These are phyloP conservation scores for Eupelmus urozonus DNA, from an alignment of 2,888 invertebrate genomes.

Conservation along the genomic window DNA sequence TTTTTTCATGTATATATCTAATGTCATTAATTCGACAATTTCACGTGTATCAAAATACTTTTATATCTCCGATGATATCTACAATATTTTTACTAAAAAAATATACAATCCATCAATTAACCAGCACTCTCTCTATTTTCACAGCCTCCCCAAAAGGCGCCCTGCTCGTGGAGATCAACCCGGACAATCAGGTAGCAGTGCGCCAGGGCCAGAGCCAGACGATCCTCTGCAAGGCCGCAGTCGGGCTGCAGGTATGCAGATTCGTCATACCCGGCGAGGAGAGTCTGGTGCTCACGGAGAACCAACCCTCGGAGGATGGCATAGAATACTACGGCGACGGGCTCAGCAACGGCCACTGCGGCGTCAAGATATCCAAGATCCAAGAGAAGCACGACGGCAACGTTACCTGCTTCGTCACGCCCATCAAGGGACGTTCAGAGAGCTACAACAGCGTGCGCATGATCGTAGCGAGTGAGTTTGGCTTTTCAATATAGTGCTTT, in stretches of 20 bases:
- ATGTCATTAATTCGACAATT: too few species aligned
- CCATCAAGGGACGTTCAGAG: slow-evolving; percentile 80
- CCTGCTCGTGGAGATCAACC: slow-evolving; percentile 68
- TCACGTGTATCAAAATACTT: too few species aligned
- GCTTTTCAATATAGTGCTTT: too few species aligned
- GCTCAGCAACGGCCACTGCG: slow-evolving; percentile 84
- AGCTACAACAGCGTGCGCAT: slow-evolving; percentile 81
- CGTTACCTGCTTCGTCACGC: slow-evolving; percentile 83
- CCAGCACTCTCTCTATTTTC: background rate
- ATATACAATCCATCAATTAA: too few species aligned
- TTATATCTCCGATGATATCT: too few species aligned
- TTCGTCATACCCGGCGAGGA: slow-evolving; percentile 75
- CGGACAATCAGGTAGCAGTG: slow-evolving; percentile 79
- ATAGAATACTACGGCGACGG: slow-evolving; percentile 78
- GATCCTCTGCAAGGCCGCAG: slow-evolving; percentile 81
- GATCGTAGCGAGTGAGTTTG: slow-evolving; percentile 85
- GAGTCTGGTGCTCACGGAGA: slow-evolving; percentile 57
- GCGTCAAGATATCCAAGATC: slow-evolving; percentile 83
- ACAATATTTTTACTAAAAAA: too few species aligned
- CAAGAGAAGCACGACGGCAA: slow-evolving; percentile 84
- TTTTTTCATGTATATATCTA: too few species aligned
- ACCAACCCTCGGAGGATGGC: slow-evolving; percentile 66
- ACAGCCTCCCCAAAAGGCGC: slow-evolving; percentile 1
- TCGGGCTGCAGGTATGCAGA: slow-evolving; percentile 81
- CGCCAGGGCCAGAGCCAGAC: slow-evolving; percentile 80